phyloP scores from a whole-genome alignment of 2,797 vertebrate genomes.

The Gobio occitaniae region DNA sequence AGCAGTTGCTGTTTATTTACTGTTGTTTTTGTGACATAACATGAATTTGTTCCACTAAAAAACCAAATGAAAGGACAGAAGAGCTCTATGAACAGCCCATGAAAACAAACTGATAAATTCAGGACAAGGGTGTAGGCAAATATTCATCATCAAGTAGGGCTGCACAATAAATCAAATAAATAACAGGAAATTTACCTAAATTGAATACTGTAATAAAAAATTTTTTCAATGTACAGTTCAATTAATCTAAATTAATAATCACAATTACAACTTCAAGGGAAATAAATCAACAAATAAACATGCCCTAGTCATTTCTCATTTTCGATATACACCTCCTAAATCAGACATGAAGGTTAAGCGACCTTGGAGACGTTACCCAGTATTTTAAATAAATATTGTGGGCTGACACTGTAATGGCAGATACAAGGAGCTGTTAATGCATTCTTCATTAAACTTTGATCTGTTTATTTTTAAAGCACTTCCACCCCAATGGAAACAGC shows the following conservation, averaged over 20 bases:
- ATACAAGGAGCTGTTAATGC: slow-evolving; percentile 25
- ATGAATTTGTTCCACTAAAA: not conserved
- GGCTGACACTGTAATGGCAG: not conserved
- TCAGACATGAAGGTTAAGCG: slow-evolving; percentile 20
- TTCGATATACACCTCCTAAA: not conserved
- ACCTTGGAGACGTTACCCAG: not conserved
- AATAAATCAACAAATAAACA: not conserved
- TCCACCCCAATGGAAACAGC: slow-evolving; percentile 35
- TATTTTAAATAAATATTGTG: not conserved
- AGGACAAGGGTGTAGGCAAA: not conserved
- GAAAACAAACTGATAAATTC: not conserved
- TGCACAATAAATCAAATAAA: not conserved
- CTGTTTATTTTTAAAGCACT: slow-evolving; percentile 51
- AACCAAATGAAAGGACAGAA: not conserved
- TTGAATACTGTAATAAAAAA: not conserved
- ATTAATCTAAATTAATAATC: slow-evolving; percentile 1
- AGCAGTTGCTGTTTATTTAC: no score
- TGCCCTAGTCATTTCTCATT: not conserved
- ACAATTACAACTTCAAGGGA: not conserved
- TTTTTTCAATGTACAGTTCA: not conserved
- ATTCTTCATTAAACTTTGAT: slow-evolving; percentile 49
- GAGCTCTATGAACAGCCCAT: not conserved
- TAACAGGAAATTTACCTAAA: not conserved
- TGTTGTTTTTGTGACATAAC: not conserved
- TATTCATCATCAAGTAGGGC: not conserved